Base-by-base conservation (phyloP, 2,888 invertebrate species). In the Tenthredo notha region DNA sequence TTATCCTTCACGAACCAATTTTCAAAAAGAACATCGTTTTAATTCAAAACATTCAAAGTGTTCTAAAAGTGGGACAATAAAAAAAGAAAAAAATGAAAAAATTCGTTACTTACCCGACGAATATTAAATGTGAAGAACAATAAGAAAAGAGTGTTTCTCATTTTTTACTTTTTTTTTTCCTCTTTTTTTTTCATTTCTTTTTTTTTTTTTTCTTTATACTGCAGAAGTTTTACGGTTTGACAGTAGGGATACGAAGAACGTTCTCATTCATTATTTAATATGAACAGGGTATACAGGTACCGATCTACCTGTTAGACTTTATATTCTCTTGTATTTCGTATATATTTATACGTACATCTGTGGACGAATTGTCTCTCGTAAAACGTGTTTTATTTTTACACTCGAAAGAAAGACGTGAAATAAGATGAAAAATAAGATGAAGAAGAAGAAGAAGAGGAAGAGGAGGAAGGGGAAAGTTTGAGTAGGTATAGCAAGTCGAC, bases 211-310 rank as follows among this genome's bases (percentile, higher is more conserved):
- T 43, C 25, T 12, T 74, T 43, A 47, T 47, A n/a, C 40, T 12
- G 3, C n/a, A 77, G 25, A 77, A 50, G 47, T 77, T 77, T 33
- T 54, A 29, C 33, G 47, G 77, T 40, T 54, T 33, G 77, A 77
- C 77, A 29, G 54, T 50, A 77, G 47, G 10, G 77, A 77, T 54
- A 50, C 50, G 50, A 18, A 18, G 50, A 29, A 18, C 50, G 29
- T 29, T 50, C 54, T 54, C 54, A 77, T 77, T 77, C 77, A 77
- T 77, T 77, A 77, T 77, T 77, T 50, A 54, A 54, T 29, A 40
- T 74, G 74, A 25, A 40, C 43, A 43, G 15, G 21, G 29, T 40
- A 40, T 9, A 15, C 7, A 33, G 10, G 33, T 54, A 50, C 33
- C 54, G 77, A 77, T 77, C 47, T 54, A 77, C 77, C 77, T 77